Evolutionary conservation across 2,113 vertebrate genomes (phyloP).

Genomic region (Sterrhoptilus dennistouni): DNA sequence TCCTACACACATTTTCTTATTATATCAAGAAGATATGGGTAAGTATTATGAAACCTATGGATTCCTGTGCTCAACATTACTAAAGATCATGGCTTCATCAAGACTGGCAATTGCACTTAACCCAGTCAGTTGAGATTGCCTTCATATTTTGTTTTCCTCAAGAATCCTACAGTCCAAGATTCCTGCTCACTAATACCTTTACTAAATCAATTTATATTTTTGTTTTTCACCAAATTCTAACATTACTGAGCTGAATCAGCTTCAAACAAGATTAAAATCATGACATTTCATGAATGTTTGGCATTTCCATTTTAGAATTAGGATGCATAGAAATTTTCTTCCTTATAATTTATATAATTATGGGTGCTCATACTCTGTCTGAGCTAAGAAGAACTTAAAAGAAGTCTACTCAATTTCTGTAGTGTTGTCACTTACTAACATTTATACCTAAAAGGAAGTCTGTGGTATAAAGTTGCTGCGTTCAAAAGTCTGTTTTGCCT

Average conservation of each 20-base stretch:
- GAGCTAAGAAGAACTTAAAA: neutral
- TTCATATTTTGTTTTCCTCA: neutral
- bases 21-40: neutral
- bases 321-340: neutral
- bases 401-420: neutral
- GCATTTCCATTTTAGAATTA: neutral
- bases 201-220: neutral
- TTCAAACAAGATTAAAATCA: neutral
- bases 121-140: neutral
- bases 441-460: neutral
- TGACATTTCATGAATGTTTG: neutral
- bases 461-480: neutral
- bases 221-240: neutral
- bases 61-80: neutral
- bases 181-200: neutral
- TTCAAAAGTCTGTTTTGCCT: neutral
- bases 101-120: neutral
- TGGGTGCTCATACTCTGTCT: neutral
- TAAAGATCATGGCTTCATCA: neutral
- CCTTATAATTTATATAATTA: neutral
- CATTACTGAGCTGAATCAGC: neutral
- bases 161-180: neutral
- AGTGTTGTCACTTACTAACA: neutral
- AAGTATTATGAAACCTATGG: neutral
- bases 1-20: conserved; percentile 45